phyloP scores from a whole-genome alignment of 1,140 invertebrate species.

The Cotesia glomerata region DNA sequence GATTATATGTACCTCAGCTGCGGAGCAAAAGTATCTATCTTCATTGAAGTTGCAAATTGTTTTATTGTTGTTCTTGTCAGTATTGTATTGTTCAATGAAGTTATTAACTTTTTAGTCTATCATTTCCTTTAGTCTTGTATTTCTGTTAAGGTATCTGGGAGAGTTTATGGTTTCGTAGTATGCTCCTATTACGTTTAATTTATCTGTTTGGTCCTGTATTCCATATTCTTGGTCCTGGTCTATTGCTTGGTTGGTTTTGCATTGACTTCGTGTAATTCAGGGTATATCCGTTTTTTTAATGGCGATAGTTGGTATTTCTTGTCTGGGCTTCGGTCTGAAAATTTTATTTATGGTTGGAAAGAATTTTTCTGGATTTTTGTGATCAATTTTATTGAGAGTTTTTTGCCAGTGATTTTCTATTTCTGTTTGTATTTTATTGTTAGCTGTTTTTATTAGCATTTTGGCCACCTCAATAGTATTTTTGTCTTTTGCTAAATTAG shows the following conservation, averaged over 20 bases:
- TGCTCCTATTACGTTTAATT: conserved; percentile 6
- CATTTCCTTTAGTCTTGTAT: background rate
- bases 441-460: background rate
- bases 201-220: background rate
- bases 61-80: background rate
- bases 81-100: no score
- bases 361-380: background rate
- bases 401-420: background rate
- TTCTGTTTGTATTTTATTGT: background rate
- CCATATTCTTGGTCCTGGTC: background rate
- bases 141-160: background rate
- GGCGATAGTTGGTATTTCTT: background rate
- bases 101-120: background rate
- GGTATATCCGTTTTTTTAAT: background rate
- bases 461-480: background rate
- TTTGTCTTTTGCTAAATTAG: background rate
- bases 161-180: conserved; percentile 11
- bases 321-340: background rate
- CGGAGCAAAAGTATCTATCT: background rate
- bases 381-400: background rate
- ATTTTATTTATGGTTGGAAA: conserved; percentile 1
- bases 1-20: background rate
- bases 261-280: background rate
- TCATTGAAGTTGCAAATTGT: background rate
- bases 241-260: background rate